Conservation (phyloP, 1,140 invertebrate genomes). For the Camponotus floridanus region DNA sequence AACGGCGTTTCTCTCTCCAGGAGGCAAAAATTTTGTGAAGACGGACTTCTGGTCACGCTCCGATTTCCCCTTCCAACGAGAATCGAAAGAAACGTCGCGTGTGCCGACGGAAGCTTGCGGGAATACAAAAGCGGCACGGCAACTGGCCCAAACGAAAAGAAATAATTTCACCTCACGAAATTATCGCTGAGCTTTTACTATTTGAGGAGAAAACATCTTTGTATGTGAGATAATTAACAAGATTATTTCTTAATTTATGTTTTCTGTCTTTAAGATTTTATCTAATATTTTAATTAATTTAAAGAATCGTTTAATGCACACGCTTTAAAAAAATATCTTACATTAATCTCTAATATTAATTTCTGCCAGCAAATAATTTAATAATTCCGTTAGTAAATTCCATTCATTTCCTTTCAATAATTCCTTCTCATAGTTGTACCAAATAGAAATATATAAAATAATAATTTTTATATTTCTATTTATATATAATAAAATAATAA, state of each 20-base stretch:
- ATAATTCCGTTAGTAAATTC: not conserved
- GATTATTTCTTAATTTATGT: conserved; percentile 1
- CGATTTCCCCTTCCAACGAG: conserved; percentile 32
- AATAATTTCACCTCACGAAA: not conserved
- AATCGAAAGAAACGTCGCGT: conserved; percentile 53
- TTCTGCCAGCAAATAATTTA: not conserved
- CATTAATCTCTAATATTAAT: not conserved
- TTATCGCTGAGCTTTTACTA: conserved; percentile 17
- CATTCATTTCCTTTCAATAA: not conserved
- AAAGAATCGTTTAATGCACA: not conserved
- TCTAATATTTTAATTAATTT: not conserved
- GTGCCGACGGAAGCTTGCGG: conserved; percentile 36
- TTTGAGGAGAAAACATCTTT: not conserved
- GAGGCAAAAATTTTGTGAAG: conserved; percentile 54
- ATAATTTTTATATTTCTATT: not conserved
- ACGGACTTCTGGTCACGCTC: conserved; percentile 57
- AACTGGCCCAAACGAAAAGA: conserved; percentile 28
- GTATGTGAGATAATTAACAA: conserved; percentile 25
- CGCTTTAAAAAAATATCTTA: not conserved
- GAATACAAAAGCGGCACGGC: conserved; percentile 38
- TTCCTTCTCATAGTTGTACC: not conserved
- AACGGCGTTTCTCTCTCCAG: conserved; percentile 16
- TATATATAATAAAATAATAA: not conserved
- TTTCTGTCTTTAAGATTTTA: not conserved
- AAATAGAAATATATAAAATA: not conserved